These are phyloP conservation scores for Ophraella communa DNA, from an alignment of 2,888 invertebrate species.

Conservation along the genomic window DNA sequence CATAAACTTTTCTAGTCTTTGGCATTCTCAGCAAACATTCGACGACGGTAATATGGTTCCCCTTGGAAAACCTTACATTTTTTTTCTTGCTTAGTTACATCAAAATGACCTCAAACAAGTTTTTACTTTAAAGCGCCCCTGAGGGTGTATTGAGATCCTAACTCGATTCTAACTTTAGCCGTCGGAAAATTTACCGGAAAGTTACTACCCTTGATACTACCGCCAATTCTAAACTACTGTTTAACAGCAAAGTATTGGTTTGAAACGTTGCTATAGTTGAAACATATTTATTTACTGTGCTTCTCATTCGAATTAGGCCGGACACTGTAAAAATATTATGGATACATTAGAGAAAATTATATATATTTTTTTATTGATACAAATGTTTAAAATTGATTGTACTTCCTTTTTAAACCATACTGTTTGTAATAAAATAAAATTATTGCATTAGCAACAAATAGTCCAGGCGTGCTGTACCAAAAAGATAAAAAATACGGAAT, in stretches of 20 bases:
- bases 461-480: too few relatives aligned
- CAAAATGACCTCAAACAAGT: slow-evolving; percentile 19
- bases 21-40: not conserved
- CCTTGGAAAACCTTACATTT: not conserved
- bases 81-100: slow-evolving; percentile 12
- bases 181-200: slow-evolving; percentile 18
- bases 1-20: not conserved
- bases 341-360: not conserved
- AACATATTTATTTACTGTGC: not conserved
- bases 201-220: not conserved
- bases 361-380: too few relatives aligned
- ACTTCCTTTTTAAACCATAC: too few relatives aligned
- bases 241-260: not conserved
- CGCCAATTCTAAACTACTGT: slow-evolving; percentile 7
- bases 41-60: not conserved
- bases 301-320: not conserved
- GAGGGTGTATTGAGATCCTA: slow-evolving; percentile 14
- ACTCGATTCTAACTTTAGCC: slow-evolving; percentile 12
- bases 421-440: too few relatives aligned
- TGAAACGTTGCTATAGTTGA: not conserved
- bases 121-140: slow-evolving; percentile 10
- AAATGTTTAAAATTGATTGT: too few relatives aligned
- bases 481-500: too few relatives aligned
- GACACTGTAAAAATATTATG: not conserved
- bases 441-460: too few relatives aligned